These are phyloP conservation scores for Cyphomyrmex costatus DNA, from an alignment of 1,140 invertebrate species.

Conservation along the genomic window DNA sequence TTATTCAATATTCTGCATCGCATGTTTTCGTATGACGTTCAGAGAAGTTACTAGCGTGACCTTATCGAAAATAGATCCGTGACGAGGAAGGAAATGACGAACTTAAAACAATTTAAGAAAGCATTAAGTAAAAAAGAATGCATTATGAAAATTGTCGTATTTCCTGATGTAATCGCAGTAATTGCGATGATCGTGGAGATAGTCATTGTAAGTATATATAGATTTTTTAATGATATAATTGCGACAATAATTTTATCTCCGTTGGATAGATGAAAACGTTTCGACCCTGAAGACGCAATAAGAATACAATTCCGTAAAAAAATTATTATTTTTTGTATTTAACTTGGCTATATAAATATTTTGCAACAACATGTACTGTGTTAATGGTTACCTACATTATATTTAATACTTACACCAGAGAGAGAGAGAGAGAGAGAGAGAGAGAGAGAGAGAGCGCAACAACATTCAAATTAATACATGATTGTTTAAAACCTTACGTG, in stretches of 20 bases:
- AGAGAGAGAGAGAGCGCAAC: neutral
- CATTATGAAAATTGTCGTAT: neutral
- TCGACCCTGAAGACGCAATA: neutral
- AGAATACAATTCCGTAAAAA: neutral
- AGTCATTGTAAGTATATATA: neutral
- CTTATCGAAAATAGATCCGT: neutral
- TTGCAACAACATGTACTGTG: neutral
- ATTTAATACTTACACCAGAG: neutral
- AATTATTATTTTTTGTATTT: neutral
- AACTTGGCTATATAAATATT: neutral
- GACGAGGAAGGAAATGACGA: neutral
- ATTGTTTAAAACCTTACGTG: neutral
- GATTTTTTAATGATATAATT: constrained; percentile 24
- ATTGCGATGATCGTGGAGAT: neutral
- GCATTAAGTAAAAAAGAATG: neutral
- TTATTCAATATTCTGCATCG: neutral
- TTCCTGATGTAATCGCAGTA: neutral
- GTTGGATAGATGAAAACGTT: neutral
- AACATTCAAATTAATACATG: neutral
- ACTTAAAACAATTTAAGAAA: neutral
- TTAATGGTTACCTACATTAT: neutral
- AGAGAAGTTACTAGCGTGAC: neutral
- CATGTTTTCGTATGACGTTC: neutral
- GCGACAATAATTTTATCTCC: neutral
- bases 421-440: neutral